These are phyloP conservation scores for Notiomystis cincta DNA, from an alignment of 2,113 vertebrate species.

Conservation along the genomic window DNA sequence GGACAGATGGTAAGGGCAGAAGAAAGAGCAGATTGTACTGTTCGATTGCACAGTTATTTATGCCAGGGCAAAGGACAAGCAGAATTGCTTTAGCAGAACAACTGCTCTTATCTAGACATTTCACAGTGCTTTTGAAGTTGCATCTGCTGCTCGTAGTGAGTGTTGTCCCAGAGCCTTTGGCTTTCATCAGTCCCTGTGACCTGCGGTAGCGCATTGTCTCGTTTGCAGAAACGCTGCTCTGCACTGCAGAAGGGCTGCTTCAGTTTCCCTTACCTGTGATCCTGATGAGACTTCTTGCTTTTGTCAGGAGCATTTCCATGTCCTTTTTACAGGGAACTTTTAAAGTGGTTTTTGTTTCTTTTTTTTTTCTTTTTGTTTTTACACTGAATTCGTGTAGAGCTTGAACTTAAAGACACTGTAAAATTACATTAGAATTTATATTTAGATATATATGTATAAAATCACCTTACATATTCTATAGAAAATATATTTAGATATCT, in stretches of 20 bases:
- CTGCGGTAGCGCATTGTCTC: not conserved
- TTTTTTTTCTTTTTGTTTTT: not conserved
- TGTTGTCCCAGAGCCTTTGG: not conserved
- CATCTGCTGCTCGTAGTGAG: not conserved
- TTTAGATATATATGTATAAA: not conserved
- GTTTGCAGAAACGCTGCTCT: not conserved
- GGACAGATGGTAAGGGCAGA: not conserved
- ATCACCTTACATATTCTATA: not conserved
- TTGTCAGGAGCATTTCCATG: not conserved
- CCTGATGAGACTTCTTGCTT: not conserved
- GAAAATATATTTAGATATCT: not conserved
- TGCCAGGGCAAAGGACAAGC: not conserved
- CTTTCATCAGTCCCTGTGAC: not conserved
- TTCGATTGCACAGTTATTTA: not conserved
- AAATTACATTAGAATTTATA: not conserved
- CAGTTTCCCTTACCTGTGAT: not conserved
- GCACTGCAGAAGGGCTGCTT: not conserved
- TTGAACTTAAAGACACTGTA: not conserved
- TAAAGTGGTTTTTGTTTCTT: not conserved
- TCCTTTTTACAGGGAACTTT: not conserved
- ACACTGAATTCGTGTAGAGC: not conserved
- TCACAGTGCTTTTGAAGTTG: not conserved
- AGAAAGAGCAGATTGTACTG: not conserved
- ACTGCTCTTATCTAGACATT: not conserved
- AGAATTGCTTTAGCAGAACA: slow-evolving; percentile 6